Percentiles rank a stretch among this genome's conserved stretches.
Evolutionary conservation across 2,113 vertebrate species (phyloP).

Genomic region (Acanthisitta chloris): DNA sequence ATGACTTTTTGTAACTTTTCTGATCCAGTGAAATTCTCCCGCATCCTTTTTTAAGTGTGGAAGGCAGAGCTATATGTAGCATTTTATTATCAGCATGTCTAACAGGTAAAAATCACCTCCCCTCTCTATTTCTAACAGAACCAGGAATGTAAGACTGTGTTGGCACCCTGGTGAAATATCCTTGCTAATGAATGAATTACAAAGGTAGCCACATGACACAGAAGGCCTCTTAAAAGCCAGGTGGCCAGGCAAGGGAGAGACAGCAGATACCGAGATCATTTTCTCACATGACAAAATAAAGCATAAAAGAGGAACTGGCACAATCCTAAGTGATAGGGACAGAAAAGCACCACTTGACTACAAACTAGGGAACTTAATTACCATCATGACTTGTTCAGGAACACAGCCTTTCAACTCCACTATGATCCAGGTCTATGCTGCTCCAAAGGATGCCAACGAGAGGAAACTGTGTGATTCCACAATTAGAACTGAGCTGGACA

Average conservation of each 20-base stretch:
- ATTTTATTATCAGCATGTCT: constrained; percentile 64
- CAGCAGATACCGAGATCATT: constrained; percentile 51
- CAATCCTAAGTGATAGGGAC: constrained; percentile 69
- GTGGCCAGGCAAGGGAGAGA: constrained; percentile 62
- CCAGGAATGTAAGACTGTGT: constrained; percentile 45
- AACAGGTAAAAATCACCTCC: constrained; percentile 60
- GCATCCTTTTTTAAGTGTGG: constrained; percentile 45
- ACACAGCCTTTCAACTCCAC: constrained; percentile 58
- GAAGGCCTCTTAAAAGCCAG: constrained; percentile 62
- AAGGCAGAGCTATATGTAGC: constrained; percentile 53
- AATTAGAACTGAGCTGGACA: constrained; percentile 65
- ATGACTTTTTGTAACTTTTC: constrained; percentile 68
- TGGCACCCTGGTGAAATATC: constrained; percentile 66
- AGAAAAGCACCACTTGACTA: constrained; percentile 69
- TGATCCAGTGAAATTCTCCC: constrained; percentile 57
- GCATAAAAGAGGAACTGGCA: constrained; percentile 62
- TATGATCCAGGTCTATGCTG: constrained; percentile 38
- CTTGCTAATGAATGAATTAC: constrained; percentile 66
- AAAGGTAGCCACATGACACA: constrained; percentile 56
- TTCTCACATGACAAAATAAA: constrained; percentile 68
- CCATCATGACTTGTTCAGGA: constrained; percentile 53
- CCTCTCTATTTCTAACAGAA: constrained; percentile 63
- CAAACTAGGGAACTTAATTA: constrained; percentile 67
- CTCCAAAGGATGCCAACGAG: constrained; percentile 54
- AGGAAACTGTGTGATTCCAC: constrained; percentile 42